phyloP scores from a whole-genome alignment of 2,888 invertebrate species.

The Zelleria hepariella region DNA sequence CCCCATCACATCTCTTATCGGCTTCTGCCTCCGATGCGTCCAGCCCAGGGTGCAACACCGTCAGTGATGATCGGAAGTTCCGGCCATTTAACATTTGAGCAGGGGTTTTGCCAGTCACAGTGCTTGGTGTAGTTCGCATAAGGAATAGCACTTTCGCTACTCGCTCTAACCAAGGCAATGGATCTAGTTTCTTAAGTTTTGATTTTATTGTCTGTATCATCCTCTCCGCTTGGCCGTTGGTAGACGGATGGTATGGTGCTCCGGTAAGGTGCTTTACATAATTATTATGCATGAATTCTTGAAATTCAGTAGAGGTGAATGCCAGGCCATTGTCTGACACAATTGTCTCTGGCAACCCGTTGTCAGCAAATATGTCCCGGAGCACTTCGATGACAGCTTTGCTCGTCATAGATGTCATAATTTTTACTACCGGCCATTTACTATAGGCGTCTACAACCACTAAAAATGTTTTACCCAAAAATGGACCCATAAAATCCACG shows the following conservation, averaged over 20 bases:
- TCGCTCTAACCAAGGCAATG: constrained; percentile 11
- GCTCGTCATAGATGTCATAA: background rate
- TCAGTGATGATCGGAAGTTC: constrained; percentile 7
- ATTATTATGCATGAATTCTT: constrained; percentile 4
- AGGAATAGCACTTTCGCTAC: constrained; percentile 12
- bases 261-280: constrained; percentile 7
- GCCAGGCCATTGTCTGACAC: constrained; percentile 6
- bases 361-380: constrained; percentile 1
- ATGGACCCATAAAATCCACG: constrained; percentile 16
- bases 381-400: constrained; percentile 1
- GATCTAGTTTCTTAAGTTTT: constrained; percentile 7
- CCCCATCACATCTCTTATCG: background rate
- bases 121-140: constrained; percentile 11
- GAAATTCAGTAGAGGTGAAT: constrained; percentile 1
- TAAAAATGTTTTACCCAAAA: constrained; percentile 13
- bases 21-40: background rate
- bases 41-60: constrained; percentile 1
- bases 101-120: constrained; percentile 12
- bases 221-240: constrained; percentile 15
- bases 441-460: constrained; percentile 13
- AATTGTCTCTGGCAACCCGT: constrained; percentile 1
- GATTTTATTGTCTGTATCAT: constrained; percentile 12
- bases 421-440: constrained; percentile 14
- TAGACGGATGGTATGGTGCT: constrained; percentile 13
- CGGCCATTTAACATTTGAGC: constrained; percentile 13